phyloP scores from a whole-genome alignment of 1,140 invertebrate species.

The Drosophila tsacasi region DNA sequence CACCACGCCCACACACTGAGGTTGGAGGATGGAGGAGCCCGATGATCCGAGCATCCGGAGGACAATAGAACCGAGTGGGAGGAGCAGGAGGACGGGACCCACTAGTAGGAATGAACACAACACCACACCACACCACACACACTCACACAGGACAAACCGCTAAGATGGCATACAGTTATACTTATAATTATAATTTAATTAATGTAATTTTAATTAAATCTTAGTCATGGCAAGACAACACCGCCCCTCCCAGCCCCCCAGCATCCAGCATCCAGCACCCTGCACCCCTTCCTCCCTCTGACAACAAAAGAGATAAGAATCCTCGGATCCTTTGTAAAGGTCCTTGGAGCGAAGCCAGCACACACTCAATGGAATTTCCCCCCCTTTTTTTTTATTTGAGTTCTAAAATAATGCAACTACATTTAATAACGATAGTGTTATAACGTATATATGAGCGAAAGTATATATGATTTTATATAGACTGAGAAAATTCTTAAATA shows the following conservation, averaged over 20 bases:
- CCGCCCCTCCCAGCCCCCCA: background rate
- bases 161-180: constrained; percentile 68
- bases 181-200: constrained; percentile 67
- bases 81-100: background rate
- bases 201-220: constrained; percentile 68
- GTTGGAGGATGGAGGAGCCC: too few relatives aligned
- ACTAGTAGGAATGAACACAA: constrained; percentile 4
- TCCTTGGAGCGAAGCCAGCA: constrained; percentile 5
- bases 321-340: constrained; percentile 1
- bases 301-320: background rate
- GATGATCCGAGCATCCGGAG: background rate
- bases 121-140: constrained; percentile 1
- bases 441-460: constrained; percentile 59
- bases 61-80: constrained; percentile 23
- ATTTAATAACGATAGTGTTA: constrained; percentile 68
- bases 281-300: background rate
- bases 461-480: constrained; percentile 74
- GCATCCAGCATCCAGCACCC: background rate
- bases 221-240: constrained; percentile 58
- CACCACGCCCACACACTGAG: background rate
- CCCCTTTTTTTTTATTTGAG: constrained; percentile 53
- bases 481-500: constrained; percentile 76
- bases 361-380: constrained; percentile 5
- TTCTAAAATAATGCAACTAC: constrained; percentile 58
- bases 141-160: constrained; percentile 56